phyloP scores from a whole-genome alignment of 2,888 invertebrate species.

The Labia minor region DNA sequence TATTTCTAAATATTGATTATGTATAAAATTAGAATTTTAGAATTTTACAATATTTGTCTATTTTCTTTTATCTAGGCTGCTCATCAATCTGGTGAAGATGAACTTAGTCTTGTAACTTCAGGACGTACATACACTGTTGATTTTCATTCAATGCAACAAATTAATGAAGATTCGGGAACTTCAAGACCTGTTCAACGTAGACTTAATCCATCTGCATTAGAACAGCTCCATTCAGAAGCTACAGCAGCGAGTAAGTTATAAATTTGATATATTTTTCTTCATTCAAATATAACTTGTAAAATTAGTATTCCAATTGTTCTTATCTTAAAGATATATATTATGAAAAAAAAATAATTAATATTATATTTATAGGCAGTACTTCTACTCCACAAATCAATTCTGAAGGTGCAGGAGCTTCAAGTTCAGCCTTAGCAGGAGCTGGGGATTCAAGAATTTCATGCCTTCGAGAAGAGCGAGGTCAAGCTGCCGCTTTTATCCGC shows the following conservation, averaged over 20 bases:
- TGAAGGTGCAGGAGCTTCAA: neutral
- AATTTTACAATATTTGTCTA: conserved; percentile 3
- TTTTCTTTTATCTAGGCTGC: conserved; percentile 53
- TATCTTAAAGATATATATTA: too few species aligned
- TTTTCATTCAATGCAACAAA: conserved; percentile 94
- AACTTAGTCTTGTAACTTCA: conserved; percentile 82
- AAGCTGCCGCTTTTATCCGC: conserved; percentile 57
- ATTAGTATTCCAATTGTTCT: too few species aligned
- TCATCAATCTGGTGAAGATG: conserved; percentile 87
- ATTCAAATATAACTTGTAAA: too few species aligned
- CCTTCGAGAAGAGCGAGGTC: conserved; percentile 55
- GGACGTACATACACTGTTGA: conserved; percentile 93
- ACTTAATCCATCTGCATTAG: conserved; percentile 49
- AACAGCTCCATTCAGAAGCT: neutral
- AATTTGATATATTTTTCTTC: too few species aligned
- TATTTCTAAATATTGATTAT: neutral
- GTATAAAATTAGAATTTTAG: neutral
- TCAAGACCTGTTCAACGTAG: conserved; percentile 82
- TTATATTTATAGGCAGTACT: neutral
- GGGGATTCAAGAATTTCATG: conserved; percentile 58
- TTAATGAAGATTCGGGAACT: conserved; percentile 95
- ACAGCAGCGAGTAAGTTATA: neutral
- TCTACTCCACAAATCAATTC: neutral
- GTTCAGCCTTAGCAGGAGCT: neutral
- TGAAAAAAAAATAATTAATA: too few species aligned